phyloP scores from a whole-genome alignment of 1,140 invertebrate genomes.

The Yoshiicerus persimilis region DNA sequence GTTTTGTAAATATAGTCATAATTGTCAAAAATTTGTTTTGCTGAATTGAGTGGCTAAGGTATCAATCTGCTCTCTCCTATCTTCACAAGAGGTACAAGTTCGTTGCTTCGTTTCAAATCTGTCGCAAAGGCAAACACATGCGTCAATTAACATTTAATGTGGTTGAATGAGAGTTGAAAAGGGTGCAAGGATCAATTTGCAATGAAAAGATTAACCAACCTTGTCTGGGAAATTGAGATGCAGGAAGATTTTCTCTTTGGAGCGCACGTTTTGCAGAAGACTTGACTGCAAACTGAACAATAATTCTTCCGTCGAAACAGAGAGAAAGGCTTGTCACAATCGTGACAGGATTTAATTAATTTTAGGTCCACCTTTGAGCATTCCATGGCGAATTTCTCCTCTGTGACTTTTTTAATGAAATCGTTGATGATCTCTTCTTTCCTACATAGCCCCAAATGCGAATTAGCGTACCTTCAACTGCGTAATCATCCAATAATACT shows the following conservation, averaged over 20 bases:
- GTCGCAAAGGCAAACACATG: background rate
- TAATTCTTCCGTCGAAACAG: conserved; percentile 2
- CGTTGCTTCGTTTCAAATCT: background rate
- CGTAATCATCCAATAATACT: too few relatives aligned
- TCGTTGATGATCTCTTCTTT: background rate
- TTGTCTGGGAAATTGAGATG: background rate
- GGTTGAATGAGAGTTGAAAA: too few relatives aligned
- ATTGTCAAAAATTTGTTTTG: background rate
- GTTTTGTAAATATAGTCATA: background rate
- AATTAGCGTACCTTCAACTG: too few relatives aligned
- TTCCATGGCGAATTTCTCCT: conserved; percentile 23
- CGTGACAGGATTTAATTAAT: background rate
- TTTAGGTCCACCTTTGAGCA: background rate
- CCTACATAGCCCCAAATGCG: background rate
- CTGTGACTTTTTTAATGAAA: background rate
- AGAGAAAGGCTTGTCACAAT: conserved; percentile 14
- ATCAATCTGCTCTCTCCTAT: background rate
- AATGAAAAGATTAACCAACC: background rate
- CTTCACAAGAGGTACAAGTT: background rate
- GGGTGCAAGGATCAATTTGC: too few relatives aligned
- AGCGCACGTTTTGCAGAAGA: conserved; percentile 32
- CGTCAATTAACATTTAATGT: background rate
- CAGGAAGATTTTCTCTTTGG: background rate
- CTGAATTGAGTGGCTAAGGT: background rate
- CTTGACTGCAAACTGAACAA: conserved; percentile 27